phyloP scores from a whole-genome alignment of 2,888 invertebrate genomes.

The Abrostola triplasia region DNA sequence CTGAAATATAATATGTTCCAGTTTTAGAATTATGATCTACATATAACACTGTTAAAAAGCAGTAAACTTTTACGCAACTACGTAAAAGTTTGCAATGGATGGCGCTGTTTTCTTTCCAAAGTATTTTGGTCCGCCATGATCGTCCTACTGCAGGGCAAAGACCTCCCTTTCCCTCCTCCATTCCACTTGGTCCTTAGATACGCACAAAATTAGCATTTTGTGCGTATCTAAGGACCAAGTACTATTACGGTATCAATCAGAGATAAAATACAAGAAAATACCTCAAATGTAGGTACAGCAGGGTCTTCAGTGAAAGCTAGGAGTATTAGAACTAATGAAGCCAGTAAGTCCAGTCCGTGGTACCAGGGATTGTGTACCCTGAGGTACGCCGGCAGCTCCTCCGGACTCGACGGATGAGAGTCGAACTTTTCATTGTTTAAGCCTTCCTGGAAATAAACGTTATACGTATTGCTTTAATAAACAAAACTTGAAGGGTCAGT shows the following conservation, averaged over 20 bases:
- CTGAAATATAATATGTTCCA: slow-evolving; percentile 80
- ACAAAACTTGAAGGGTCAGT: slow-evolving; percentile 22
- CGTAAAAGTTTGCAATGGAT: no score
- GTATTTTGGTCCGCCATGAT: neutral
- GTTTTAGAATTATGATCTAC: no score
- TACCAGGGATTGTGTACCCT: slow-evolving; percentile 96
- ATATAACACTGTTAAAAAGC: no score
- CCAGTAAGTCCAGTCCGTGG: slow-evolving; percentile 93
- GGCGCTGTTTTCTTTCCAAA: no score
- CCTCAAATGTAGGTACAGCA: slow-evolving; percentile 91
- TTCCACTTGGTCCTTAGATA: neutral
- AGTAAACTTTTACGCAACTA: no score
- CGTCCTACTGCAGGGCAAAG: no score
- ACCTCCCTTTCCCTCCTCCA: no score
- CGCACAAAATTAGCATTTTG: neutral
- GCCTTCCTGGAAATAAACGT: slow-evolving; percentile 91
- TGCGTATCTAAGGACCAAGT: no score
- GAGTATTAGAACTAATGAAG: slow-evolving; percentile 92
- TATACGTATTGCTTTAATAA: slow-evolving; percentile 15
- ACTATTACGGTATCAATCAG: neutral
- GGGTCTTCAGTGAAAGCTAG: slow-evolving; percentile 95
- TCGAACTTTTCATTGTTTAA: slow-evolving; percentile 97
- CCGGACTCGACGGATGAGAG: slow-evolving; percentile 94
- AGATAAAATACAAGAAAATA: slow-evolving; percentile 60
- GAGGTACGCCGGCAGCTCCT: slow-evolving; percentile 95